A percentile compares a stretch with the other conserved stretches of the same genome.
These are phyloP conservation scores for Danaus plexippus DNA, from an alignment of 1,140 invertebrate genomes.

Conservation along the genomic window DNA sequence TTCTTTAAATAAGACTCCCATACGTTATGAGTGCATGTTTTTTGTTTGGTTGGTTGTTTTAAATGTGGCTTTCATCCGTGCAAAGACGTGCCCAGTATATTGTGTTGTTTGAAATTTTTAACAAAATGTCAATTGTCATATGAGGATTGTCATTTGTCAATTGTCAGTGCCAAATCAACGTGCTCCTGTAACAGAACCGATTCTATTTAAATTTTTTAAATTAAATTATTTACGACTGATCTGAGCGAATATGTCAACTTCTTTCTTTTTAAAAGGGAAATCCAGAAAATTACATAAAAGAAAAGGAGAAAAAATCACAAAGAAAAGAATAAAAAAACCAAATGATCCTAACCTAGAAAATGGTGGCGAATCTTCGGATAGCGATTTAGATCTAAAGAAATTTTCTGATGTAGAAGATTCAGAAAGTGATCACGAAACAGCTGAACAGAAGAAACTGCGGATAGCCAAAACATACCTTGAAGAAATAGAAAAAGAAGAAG, in stretches of 20 bases:
- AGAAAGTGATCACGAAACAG: slow-evolving; percentile 84
- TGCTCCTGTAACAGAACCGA: slow-evolving; percentile 1
- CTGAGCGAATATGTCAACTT: slow-evolving; percentile 56
- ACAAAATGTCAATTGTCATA: slow-evolving; percentile 3
- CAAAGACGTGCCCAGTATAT: too few relatives aligned
- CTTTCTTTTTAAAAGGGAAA: slow-evolving; percentile 77
- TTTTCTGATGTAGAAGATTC: slow-evolving; percentile 73
- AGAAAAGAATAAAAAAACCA: slow-evolving; percentile 50
- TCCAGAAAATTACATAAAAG: slow-evolving; percentile 70
- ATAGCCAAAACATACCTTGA: slow-evolving; percentile 91
- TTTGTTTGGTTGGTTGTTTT: too few relatives aligned
- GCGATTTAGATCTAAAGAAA: slow-evolving; percentile 66
- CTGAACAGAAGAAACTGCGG: slow-evolving; percentile 90
- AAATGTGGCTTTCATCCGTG: too few relatives aligned
- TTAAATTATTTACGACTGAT: slow-evolving; percentile 11
- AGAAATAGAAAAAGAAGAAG: slow-evolving; percentile 88
- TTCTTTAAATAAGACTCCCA: too few relatives aligned
- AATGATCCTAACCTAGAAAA: slow-evolving; percentile 71
- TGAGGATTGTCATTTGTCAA: not conserved
- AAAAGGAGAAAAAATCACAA: slow-evolving; percentile 60
- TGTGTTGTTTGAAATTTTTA: too few relatives aligned
- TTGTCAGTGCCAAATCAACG: slow-evolving; percentile 17
- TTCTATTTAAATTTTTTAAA: not conserved
- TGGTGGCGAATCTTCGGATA: slow-evolving; percentile 67
- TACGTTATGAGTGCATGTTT: too few relatives aligned